These are phyloP conservation scores for Chaenocephalus aceratus DNA, from an alignment of 2,113 vertebrate genomes.

Conservation along the genomic window DNA sequence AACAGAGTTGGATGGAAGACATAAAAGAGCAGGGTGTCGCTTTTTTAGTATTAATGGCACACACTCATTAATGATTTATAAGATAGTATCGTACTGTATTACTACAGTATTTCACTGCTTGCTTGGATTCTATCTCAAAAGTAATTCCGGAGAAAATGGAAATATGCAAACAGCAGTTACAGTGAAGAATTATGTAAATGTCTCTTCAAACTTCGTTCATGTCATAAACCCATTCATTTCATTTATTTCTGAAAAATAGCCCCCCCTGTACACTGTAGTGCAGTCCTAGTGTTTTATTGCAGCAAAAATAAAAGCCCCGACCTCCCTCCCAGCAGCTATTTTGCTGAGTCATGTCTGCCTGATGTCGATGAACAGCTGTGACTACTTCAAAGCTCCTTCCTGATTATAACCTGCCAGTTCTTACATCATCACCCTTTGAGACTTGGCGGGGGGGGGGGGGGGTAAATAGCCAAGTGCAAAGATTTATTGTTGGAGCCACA, in stretches of 20 bases:
- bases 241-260: neutral
- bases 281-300: neutral
- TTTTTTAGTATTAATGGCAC: slow-evolving; percentile 2
- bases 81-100: neutral
- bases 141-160: slow-evolving; percentile 1
- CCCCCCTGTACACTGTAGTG: neutral
- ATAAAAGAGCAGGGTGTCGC: slow-evolving; percentile 13
- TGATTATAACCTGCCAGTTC: slow-evolving; percentile 34
- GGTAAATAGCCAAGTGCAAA: slow-evolving; percentile 16
- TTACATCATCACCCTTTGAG: slow-evolving; percentile 40
- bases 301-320: neutral
- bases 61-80: too few relatives aligned
- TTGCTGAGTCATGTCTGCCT: neutral
- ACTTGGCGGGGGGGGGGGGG: neutral
- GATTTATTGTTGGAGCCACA: slow-evolving; percentile 31
- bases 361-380: slow-evolving; percentile 30
- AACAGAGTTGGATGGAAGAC: too few relatives aligned
- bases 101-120: neutral
- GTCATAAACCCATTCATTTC: neutral
- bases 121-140: slow-evolving; percentile 29
- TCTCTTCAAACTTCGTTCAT: neutral
- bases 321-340: slow-evolving; percentile 1
- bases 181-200: neutral
- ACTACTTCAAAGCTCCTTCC: slow-evolving; percentile 37
- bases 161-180: neutral